Evolutionary conservation across 2,888 invertebrate species (phyloP), one percentile per base, ranked within the genome.

Genomic region (Spodoptera picta): DNA sequence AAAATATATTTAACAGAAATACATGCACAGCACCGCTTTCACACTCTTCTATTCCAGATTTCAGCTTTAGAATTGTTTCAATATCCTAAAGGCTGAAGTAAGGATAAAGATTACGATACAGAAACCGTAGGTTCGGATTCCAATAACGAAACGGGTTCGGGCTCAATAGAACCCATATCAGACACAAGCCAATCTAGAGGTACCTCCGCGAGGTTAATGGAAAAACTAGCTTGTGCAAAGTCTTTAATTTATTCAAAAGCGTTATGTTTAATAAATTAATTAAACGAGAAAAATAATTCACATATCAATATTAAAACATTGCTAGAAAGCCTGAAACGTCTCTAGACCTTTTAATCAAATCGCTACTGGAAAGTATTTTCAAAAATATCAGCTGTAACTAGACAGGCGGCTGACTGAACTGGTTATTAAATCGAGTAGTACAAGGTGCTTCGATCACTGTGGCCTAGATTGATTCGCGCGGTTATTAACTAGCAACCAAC

Each of bases 401-500:
- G 59, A 41, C 48, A 61, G 54, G 52, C 66, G 24, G 42, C 51
- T 45, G 68, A 60, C 24, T 62, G 57, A 62, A 65, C 61, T 60
- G 63, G 56, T 65, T 73, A 75, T 62, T 70, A 65, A 65, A 72
- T 54, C 52, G 48, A 58, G 57, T 61, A 53, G 60, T 75, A 75
- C 75, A 71, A 49, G 75, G 61, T 74, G 44, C 53, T 65, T 47
- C 61, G 61, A 54, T 58, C 45, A 54, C 46, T 49, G 51, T 54
- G 71, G 24, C 71, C 79, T 49, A 69, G 66, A 79, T 79, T 67
- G 60, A 75, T 57, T 57, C 54, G 19, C 51, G 55, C 54, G 65
- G 67, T 73, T 67, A 73, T 65, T 65, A 73, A 64, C 79, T 65
- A 66, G 64, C 66, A 66, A 77, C 73, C 66, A 66, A 77, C 73